phyloP scores from a whole-genome alignment of 2,113 vertebrate genomes.

The Herpailurus yagouaroundi region DNA sequence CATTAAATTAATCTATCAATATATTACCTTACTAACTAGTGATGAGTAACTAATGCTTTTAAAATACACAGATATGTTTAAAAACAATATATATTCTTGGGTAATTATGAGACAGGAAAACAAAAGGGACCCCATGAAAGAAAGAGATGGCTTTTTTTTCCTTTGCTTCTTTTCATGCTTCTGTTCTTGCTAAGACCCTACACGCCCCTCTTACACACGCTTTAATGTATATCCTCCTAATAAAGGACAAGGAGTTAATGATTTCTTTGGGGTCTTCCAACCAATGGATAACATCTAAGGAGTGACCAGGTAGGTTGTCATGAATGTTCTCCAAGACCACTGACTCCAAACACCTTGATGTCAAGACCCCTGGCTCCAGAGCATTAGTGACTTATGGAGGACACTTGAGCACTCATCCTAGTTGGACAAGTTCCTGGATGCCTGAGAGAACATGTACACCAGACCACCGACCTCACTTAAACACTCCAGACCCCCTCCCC shows the following conservation, averaged over 20 bases:
- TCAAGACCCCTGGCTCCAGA: not conserved
- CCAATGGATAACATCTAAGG: not conserved
- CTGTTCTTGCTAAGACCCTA: not conserved
- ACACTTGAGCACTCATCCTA: not conserved
- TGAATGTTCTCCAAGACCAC: not conserved
- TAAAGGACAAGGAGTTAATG: not conserved
- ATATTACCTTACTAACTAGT: not conserved
- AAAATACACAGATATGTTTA: slow-evolving; percentile 28
- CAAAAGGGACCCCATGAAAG: not conserved
- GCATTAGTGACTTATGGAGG: not conserved
- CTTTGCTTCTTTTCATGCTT: not conserved
- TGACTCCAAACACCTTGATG: not conserved
- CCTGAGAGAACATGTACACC: not conserved
- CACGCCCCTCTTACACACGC: not conserved
- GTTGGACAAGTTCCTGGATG: not conserved
- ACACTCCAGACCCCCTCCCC: not conserved
- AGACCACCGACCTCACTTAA: not conserved
- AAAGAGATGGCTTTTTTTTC: not conserved
- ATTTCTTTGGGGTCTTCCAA: not conserved
- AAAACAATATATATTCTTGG: not conserved
- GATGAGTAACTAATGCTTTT: not conserved
- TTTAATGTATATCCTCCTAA: not conserved
- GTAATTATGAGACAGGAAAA: not conserved
- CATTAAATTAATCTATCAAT: not conserved
- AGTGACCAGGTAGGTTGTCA: not conserved